Evolutionary conservation across 2,113 vertebrate genomes (phyloP).

Genomic region (Uropsilus gracilis): DNA sequence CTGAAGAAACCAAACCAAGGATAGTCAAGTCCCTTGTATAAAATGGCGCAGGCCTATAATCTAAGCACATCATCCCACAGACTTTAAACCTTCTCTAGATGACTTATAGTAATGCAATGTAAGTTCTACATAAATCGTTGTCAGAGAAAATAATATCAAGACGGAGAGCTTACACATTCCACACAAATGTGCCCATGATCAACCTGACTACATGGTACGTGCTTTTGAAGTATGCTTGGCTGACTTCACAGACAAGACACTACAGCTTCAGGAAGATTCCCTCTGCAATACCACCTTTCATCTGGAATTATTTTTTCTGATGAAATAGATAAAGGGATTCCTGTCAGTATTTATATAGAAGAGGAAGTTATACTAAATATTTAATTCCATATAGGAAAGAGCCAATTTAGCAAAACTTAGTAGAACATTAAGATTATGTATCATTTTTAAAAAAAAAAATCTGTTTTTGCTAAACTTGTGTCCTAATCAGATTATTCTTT

Average conservation of each 20-base stretch:
- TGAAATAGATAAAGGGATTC: not conserved
- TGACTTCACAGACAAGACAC: not conserved
- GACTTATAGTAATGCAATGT: not conserved
- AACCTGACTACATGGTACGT: not conserved
- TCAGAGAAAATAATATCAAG: not conserved
- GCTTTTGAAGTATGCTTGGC: not conserved
- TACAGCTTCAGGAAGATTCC: not conserved
- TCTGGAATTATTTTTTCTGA: not conserved
- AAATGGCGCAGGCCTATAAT: not conserved
- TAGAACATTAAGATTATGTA: not conserved
- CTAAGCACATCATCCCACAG: not conserved
- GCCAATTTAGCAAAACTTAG: not conserved
- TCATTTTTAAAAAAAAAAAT: conserved; percentile 12
- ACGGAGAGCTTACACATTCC: too few relatives aligned
- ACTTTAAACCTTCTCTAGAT: not conserved
- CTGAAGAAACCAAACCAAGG: not conserved
- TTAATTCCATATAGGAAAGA: not conserved
- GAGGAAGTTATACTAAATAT: not conserved
- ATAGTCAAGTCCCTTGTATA: too few relatives aligned
- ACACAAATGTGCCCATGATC: not conserved
- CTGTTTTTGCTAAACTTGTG: not conserved
- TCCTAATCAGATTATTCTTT: not conserved
- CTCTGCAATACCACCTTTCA: not conserved
- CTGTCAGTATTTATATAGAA: not conserved
- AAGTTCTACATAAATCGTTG: not conserved